phyloP scores from a whole-genome alignment of 2,888 invertebrate species.

The Lymantria monacha region DNA sequence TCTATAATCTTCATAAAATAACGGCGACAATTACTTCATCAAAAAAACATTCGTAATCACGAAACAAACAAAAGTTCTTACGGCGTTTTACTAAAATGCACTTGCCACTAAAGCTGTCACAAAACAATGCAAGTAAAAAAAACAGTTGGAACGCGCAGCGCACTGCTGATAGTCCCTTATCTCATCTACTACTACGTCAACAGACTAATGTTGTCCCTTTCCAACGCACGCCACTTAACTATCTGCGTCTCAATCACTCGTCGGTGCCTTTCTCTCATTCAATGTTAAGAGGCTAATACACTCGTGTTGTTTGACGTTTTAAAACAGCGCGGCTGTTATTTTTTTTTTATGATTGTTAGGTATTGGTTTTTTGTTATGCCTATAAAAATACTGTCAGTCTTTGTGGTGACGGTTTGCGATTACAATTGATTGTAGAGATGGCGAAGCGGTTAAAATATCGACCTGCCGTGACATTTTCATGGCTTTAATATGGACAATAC shows the following conservation, averaged over 20 bases:
- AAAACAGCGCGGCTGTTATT: background rate
- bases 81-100: constrained; percentile 7
- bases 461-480: no score
- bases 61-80: no score
- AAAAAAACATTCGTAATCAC: no score
- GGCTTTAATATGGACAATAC: no score
- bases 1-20: no score
- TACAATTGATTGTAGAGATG: no score
- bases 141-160: constrained; percentile 52
- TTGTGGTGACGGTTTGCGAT: no score
- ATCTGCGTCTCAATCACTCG: constrained; percentile 40
- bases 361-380: no score
- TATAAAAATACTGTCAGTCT: no score
- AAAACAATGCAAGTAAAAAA: constrained; percentile 50
- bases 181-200: constrained; percentile 80
- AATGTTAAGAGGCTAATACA: constrained; percentile 30
- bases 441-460: no score
- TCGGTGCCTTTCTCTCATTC: constrained; percentile 53
- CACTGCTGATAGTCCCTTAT: constrained; percentile 78
- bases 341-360: no score
- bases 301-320: constrained; percentile 17
- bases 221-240: constrained; percentile 37
- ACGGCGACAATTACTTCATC: no score
- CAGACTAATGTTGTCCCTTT: constrained; percentile 61
- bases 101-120: constrained; percentile 27